A percentile compares a stretch with the other conserved stretches of the same genome.
phyloP scores from a whole-genome alignment of 2,113 vertebrate genomes.

The Apaloderma vittatum region DNA sequence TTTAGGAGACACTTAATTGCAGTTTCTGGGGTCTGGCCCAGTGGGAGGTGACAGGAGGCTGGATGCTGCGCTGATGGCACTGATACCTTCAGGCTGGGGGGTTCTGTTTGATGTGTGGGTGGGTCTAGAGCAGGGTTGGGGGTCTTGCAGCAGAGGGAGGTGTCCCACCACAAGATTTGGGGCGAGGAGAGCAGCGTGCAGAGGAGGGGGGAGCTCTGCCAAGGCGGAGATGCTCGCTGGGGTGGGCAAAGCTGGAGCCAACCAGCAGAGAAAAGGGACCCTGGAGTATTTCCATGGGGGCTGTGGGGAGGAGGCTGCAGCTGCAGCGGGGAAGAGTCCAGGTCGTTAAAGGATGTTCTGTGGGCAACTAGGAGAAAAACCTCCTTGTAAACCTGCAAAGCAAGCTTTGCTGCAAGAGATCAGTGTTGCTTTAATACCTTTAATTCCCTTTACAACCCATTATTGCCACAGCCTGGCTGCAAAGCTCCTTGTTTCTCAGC shows the following conservation, averaged over 20 bases:
- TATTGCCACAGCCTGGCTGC: not conserved
- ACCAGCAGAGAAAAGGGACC: not conserved
- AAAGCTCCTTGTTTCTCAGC: not conserved
- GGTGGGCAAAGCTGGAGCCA: not conserved
- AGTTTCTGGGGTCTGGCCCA: accelerated
- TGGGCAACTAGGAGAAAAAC: not conserved
- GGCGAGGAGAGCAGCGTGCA: too few species aligned
- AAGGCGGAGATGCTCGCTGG: not conserved
- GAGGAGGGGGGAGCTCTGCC: not conserved
- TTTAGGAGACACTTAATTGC: accelerated
- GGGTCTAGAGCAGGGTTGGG: not conserved
- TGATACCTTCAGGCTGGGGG: accelerated
- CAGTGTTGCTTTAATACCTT: not conserved
- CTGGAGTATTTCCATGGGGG: not conserved
- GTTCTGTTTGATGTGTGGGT: accelerated
- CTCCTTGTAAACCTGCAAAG: not conserved
- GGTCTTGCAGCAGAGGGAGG: too few species aligned
- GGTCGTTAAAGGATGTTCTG: not conserved
- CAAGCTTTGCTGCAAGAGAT: not conserved
- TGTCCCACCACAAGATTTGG: accelerated
- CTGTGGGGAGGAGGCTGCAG: accelerated
- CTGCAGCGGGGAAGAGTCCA: not conserved
- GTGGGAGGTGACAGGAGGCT: not conserved
- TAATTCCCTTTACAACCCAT: not conserved
- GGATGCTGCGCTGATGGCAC: not conserved